Base-by-base conservation (phyloP, 2,888 invertebrate genomes). In the Odontothrips loti region DNA sequence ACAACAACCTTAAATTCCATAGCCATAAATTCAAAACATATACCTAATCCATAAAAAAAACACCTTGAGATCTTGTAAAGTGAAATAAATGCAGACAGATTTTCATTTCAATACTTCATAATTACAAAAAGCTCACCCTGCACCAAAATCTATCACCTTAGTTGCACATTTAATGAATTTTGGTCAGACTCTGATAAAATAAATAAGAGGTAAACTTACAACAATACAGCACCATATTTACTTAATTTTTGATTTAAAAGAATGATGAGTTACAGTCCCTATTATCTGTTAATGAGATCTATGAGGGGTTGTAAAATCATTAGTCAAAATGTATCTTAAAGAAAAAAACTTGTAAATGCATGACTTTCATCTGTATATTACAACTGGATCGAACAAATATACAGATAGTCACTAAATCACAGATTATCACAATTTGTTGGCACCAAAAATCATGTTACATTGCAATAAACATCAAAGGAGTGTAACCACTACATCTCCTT, bases 371-470 rank as follows among this genome's bases (percentile, higher is more conserved):
- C 68, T 8, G 68, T 75, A 27, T 12, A 75, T 27, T 58, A 20
- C 58, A 58, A 58, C 20, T 15, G 17, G 34, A 43, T 6, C 34
- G 17, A 58, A 58, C 17, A 58, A 58, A 75, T 23, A 27, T 27
- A 75, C 23, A 75, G 23, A 27, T 27, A 75, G 68, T 27, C 68
- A 11, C 68, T 27, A 75, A 27, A 75, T 75, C 68, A 75, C 68
- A 75, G 68, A 11, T 75, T 75, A 75, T 75, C 68, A 75, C 68
- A 75, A 75, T 75, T 75, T 75, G 68, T 75, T 75, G 68, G 68
- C 68, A 75, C 68, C 68, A 75, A n/a, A 75, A 75, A 75, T 75
- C 68, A 75, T 75, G 68, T 27, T 27, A 23, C 27, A 58, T 58
- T 11, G 58, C 17, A 58, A 58, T 15, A 58, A 6, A 58, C 8